Evolutionary conservation across 2,888 invertebrate genomes (phyloP).

Genomic region (Rhaphigaster nebulosa): DNA sequence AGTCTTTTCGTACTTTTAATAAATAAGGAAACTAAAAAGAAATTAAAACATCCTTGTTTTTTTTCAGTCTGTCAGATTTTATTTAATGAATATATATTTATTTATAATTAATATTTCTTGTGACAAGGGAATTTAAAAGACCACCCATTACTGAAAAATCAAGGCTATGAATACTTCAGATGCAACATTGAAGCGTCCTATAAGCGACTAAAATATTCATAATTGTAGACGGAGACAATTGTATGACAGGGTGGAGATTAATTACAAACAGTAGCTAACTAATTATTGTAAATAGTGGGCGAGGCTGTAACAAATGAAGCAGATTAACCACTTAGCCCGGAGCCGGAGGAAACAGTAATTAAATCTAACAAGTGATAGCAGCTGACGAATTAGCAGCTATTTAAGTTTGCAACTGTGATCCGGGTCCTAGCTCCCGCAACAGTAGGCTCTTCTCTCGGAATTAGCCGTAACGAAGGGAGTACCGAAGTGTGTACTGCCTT

Average conservation of each 20-base stretch:
- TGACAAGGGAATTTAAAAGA: too few relatives aligned
- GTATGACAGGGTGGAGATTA: not conserved
- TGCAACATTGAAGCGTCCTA: not conserved
- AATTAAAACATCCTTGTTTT: too few relatives aligned
- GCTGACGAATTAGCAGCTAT: constrained; percentile 50
- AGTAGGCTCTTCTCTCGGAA: not conserved
- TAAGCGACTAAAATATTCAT: not conserved
- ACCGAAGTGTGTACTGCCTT: not conserved
- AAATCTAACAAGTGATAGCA: constrained; percentile 48
- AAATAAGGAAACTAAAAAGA: too few relatives aligned
- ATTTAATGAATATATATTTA: too few relatives aligned
- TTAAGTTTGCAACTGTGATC: constrained; percentile 45
- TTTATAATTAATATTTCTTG: too few relatives aligned
- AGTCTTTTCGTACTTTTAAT: too few relatives aligned
- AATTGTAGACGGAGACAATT: not conserved
- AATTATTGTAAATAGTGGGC: constrained; percentile 18
- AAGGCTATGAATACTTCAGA: not conserved
- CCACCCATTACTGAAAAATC: too few relatives aligned
- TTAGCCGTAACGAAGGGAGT: not conserved
- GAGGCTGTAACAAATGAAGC: constrained; percentile 1
- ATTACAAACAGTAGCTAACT: constrained; percentile 8
- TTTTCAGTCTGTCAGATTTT: too few relatives aligned
- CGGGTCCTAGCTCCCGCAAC: not conserved
- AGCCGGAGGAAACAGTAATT: constrained; percentile 31
- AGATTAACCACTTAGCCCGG: constrained; percentile 20